Conservation (phyloP, 2,797 vertebrate genomes). For the Peromyscus attwateri region DNA sequence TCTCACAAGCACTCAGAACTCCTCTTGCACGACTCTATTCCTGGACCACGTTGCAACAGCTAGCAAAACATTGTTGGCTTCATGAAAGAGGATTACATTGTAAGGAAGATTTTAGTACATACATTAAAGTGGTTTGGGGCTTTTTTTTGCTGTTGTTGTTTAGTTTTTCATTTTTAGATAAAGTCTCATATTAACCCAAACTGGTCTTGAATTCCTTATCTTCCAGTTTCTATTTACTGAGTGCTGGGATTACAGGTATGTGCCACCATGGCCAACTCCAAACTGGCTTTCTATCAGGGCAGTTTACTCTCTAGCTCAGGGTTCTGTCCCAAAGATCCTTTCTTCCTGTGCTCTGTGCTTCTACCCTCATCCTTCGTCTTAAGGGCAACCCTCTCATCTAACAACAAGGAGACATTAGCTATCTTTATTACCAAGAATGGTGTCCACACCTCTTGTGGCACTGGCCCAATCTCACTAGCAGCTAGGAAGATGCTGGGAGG, state of each 20-base stretch:
- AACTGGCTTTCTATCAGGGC: neutral
- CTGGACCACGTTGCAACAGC: neutral
- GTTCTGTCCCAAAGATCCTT: neutral
- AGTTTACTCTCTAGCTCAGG: neutral
- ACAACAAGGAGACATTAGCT: neutral
- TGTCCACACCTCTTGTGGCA: neutral
- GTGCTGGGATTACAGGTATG: neutral
- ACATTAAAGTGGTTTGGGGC: neutral
- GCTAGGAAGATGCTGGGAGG: neutral
- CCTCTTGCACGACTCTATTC: neutral
- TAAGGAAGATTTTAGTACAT: conserved; percentile 6
- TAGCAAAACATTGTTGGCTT: neutral
- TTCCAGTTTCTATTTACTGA: neutral
- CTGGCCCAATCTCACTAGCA: neutral
- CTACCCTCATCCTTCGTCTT: neutral
- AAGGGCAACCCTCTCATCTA: neutral
- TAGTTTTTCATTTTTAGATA: neutral
- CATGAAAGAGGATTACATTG: neutral
- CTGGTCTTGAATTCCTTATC: neutral
- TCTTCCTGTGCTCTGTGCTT: neutral
- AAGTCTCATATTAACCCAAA: neutral
- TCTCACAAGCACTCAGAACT: neutral
- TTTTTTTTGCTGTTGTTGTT: neutral
- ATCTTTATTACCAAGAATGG: neutral
- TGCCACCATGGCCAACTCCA: neutral